Base-by-base conservation (phyloP, 2,797 vertebrate genomes). In the Lithobates sylvaticus region DNA sequence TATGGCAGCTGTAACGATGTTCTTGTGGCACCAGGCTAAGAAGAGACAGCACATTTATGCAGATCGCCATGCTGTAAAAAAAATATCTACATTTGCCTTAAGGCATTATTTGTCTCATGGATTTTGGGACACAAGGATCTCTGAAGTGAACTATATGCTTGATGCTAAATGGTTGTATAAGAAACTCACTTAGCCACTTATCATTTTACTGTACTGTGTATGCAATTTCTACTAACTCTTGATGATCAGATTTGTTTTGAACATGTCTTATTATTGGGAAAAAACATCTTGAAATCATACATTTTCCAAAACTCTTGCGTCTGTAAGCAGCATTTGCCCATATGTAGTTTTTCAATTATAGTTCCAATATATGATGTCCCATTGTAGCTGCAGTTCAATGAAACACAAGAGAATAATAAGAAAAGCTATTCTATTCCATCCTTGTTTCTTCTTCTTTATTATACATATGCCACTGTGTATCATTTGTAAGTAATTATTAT, bases 391-490 rank as follows among this genome's bases (percentile, higher is more conserved):
- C 7, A 61, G 54, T 23, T 61, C 54, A n/a, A 61, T 61, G 8
- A 67, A 67, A 67, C 65, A 67, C 10, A 67, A 67, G 27, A 27
- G 65, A 67, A 67, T 27, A 67, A 67, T 15, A 67, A 29, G 65
- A 29, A 67, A 67, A 67, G 10, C 65, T 27, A 29, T 29, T 67
- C 2, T 67, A 29, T 67, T 67, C 4, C 10, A 67, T 67, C 26
- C 4, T 67, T 67, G 65, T 26, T 16, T 1, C 3, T 78, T 26
- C 12, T 21, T 9, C 58, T 65, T 65, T 26, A 13, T 79, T 34
- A 61, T 69, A 68, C 29, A 47, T 80, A 50, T 80, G 78, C 42
- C 69, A 39, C 39, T 36, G 32, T 68, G 65, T 76, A n/a, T 27
- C 15, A 65, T 74, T 73, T 86, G 42, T 39, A 61, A 7, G 32